These are phyloP conservation scores for Hemibagrus guttatus DNA, from an alignment of 2,797 vertebrate genomes.

Conservation along the genomic window DNA sequence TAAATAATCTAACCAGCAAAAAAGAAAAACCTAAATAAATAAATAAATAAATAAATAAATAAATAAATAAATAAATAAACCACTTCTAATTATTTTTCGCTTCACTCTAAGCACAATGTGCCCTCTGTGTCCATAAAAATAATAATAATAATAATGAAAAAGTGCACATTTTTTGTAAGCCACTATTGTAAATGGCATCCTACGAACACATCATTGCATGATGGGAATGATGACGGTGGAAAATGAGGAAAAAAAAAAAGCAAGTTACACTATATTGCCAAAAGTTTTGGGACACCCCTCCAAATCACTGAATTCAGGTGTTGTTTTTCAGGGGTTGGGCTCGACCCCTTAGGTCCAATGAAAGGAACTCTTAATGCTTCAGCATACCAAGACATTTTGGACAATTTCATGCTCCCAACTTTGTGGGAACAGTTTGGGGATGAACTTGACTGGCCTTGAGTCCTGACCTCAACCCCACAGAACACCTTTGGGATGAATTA, in stretches of 20 bases:
- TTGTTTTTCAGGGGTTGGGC: too few relatives aligned
- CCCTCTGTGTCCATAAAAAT: conserved; percentile 3
- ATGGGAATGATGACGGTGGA: conserved; percentile 17
- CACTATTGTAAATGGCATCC: conserved; percentile 27
- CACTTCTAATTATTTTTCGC: conserved; percentile 70
- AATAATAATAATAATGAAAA: not conserved
- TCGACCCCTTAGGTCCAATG: too few relatives aligned
- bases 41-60: not conserved
- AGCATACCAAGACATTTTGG: too few relatives aligned
- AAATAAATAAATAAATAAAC: not conserved
- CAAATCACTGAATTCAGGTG: too few relatives aligned
- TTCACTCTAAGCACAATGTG: conserved; percentile 50
- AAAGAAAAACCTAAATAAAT: not conserved
- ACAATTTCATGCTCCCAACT: too few relatives aligned
- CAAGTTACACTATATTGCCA: too few relatives aligned
- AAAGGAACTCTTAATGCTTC: too few relatives aligned
- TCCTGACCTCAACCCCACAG: too few relatives aligned
- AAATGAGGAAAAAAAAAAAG: conserved; percentile 23
- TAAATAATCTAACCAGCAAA: not conserved
- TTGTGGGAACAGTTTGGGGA: too few relatives aligned
- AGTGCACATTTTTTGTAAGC: conserved; percentile 21
- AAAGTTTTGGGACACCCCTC: too few relatives aligned
- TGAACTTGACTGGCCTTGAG: too few relatives aligned
- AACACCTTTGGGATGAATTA: too few relatives aligned
- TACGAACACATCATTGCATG: conserved; percentile 36